Conservation (phyloP, 1,140 invertebrate genomes). For the Dreissena rostriformis region DNA sequence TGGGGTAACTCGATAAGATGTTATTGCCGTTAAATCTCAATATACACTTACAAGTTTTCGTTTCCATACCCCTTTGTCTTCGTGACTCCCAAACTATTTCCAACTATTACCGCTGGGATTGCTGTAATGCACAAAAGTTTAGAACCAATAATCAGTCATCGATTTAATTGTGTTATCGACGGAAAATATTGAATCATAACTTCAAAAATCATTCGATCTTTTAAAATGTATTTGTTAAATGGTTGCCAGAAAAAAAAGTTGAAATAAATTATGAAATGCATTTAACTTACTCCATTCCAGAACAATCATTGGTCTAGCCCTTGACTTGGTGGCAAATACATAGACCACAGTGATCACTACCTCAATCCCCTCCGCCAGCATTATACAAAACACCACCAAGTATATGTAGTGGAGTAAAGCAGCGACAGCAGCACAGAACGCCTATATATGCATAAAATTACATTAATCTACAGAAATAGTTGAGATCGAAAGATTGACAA, state of each 20-base stretch:
- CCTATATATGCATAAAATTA: slow-evolving; percentile 35
- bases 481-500: too few relatives aligned
- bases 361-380: slow-evolving; percentile 66
- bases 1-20: too few relatives aligned
- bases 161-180: neutral
- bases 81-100: neutral
- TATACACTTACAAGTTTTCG: neutral
- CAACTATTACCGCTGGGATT: slow-evolving; percentile 1
- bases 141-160: neutral
- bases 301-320: slow-evolving; percentile 31
- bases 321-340: slow-evolving; percentile 43
- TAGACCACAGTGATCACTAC: slow-evolving; percentile 58
- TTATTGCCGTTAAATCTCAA: neutral
- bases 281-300: slow-evolving; percentile 54
- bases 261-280: neutral
- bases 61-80: slow-evolving; percentile 22
- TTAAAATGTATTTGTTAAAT: neutral
- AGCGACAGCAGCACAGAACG: slow-evolving; percentile 59
- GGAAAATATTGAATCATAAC: neutral
- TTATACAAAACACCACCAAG: slow-evolving; percentile 66
- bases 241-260: neutral
- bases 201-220: neutral
- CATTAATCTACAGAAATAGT: neutral
- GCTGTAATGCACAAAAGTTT: neutral
- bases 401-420: slow-evolving; percentile 68